Evolutionary conservation across 2,888 invertebrate genomes (phyloP), one percentile per base, ranked within the genome.

Genomic region (Dilophus febrilis): DNA sequence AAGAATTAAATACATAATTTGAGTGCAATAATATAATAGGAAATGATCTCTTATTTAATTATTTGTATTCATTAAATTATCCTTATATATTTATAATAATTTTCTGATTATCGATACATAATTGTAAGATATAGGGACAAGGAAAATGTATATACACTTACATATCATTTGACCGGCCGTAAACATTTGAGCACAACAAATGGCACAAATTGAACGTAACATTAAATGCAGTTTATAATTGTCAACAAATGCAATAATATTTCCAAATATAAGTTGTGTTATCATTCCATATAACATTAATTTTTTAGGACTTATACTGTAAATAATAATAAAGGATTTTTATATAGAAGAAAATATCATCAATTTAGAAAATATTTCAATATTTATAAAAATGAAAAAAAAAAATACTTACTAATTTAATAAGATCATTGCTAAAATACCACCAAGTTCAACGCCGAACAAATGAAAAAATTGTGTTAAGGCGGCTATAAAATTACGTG

Each of bases 401-500:
- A 7, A 16, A 32, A 12, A 32, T 12, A 46, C 51, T 46, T 50
- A 55, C 53, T 44, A 48, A 14, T 55, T 45, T 55, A 65, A 58
- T 49, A 64, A 51, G 41, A 58, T 57, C 4, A 60, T 61, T 40
- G 57, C 61, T 16, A 56, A 19, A 3, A 65, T 51, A 12, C 65
- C 65, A 3, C 65, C 65, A 7, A 57, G 50, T 11, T 65, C 52
- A 11, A 65, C 59, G 1, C 65, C 65, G 30, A 64, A 59, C 42
- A 65, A 52, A 57, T 66, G 65, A 56, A 62, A 64, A 41, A 59
- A 62, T 48, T 66, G 65, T 1, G 64, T 63, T 52, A 64, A 60
- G 4, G 62, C 61, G 17, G 64, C 54, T 29, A 64, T 54, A 34
- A 65, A 61, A 39, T 56, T 56, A 14, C 62, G 48, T 26, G 56